Percentiles rank a stretch among this genome's conserved stretches.
These are phyloP conservation scores for Anas bahamensis DNA, from an alignment of 2,797 vertebrate genomes.

Conservation along the genomic window DNA sequence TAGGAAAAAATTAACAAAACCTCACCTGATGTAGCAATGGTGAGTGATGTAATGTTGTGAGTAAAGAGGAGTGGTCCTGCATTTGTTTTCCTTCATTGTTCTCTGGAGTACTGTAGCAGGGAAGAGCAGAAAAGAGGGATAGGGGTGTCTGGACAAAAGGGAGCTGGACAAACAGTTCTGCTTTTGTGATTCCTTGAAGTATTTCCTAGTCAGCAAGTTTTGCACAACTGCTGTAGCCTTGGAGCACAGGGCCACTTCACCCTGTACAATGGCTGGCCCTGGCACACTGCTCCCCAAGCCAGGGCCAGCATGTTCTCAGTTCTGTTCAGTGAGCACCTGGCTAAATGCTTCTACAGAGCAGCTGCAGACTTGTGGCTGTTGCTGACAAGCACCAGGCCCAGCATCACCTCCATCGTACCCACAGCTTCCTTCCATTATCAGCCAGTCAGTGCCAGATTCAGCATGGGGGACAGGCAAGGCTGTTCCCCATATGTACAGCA, in stretches of 20 bases:
- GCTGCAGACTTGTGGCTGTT: rapidly evolving
- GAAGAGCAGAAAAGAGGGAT: neutral
- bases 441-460: neutral
- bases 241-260: neutral
- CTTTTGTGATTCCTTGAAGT: neutral
- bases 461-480: neutral
- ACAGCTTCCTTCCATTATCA: neutral
- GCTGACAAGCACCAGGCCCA: neutral
- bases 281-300: neutral
- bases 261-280: neutral
- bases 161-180: neutral
- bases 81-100: neutral
- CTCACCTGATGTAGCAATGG: neutral
- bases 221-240: neutral
- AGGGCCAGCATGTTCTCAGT: neutral
- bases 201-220: neutral
- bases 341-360: neutral
- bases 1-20: neutral
- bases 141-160: neutral
- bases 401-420: neutral
- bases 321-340: neutral
- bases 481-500: neutral
- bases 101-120: neutral
- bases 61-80: neutral
- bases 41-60: neutral